Conservation (phyloP, 1,140 invertebrate species). For the Penaeus indicus region DNA sequence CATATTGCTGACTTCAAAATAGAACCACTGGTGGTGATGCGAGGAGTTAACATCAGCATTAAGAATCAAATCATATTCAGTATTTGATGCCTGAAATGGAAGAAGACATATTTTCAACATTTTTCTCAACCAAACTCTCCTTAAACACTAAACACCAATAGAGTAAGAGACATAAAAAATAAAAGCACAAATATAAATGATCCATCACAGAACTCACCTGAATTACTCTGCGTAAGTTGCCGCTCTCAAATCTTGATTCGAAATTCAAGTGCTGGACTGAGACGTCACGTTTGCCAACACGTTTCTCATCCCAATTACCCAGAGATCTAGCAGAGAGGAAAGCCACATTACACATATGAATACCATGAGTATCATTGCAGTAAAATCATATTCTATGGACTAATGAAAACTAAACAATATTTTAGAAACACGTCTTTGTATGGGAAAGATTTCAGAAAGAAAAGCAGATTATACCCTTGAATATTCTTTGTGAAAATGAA, state of each 20-base stretch:
- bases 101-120: background rate
- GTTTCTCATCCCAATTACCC: conserved; percentile 66
- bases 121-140: background rate
- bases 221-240: conserved; percentile 89
- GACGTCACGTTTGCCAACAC: conserved; percentile 58
- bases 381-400: no score
- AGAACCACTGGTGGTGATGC: conserved; percentile 92
- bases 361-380: no score
- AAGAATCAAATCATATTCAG: conserved; percentile 89
- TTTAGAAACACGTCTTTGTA: no score
- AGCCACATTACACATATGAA: background rate
- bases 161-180: background rate
- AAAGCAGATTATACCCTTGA: no score
- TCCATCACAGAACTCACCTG: conserved; percentile 76
- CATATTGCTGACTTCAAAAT: conserved; percentile 91
- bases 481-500: no score
- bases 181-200: background rate
- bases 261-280: conserved; percentile 78
- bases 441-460: no score
- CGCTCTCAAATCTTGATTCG: conserved; percentile 91
- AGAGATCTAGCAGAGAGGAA: conserved; percentile 39
- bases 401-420: no score
- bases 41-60: conserved; percentile 88
- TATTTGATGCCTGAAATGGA: conserved; percentile 75
- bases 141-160: background rate